Conservation (phyloP, 2,113 vertebrate genomes). For the Lanius collurio region DNA sequence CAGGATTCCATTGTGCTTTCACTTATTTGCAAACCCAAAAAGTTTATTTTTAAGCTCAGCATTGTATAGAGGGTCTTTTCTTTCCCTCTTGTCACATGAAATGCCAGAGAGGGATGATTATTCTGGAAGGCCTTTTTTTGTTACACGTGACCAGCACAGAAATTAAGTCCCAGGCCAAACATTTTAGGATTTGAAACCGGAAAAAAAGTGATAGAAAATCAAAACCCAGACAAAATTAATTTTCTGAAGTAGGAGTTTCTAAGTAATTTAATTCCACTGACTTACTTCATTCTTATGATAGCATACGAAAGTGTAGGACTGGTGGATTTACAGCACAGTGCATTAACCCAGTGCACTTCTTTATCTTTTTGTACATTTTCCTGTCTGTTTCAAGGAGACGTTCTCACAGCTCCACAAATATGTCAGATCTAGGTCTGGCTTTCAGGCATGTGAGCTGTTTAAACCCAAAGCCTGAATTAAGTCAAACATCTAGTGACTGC, state of each 20-base stretch:
- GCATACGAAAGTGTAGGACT: background rate
- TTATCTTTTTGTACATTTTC: background rate
- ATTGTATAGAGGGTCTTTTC: slow-evolving; percentile 31
- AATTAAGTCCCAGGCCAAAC: background rate
- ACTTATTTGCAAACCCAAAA: slow-evolving; percentile 43
- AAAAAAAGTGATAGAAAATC: background rate
- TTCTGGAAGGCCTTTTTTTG: background rate
- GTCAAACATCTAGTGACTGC: background rate
- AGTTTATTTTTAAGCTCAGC: slow-evolving; percentile 58
- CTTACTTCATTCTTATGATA: background rate
- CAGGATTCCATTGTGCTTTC: slow-evolving; percentile 41
- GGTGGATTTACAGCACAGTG: background rate
- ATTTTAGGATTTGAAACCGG: background rate
- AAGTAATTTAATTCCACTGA: background rate
- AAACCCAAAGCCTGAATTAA: background rate
- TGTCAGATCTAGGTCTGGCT: background rate
- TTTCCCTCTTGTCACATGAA: slow-evolving; percentile 38
- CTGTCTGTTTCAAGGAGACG: background rate
- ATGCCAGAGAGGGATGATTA: slow-evolving; percentile 40
- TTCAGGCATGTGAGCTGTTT: background rate
- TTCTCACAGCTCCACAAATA: background rate
- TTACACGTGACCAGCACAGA: background rate
- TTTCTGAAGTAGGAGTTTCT: background rate
- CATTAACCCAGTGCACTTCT: background rate
- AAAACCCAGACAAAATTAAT: background rate